Percentiles rank a stretch among this genome's conserved stretches.
These are phyloP conservation scores for Drosophila putrida DNA, from an alignment of 2,888 invertebrate genomes.

Conservation along the genomic window DNA sequence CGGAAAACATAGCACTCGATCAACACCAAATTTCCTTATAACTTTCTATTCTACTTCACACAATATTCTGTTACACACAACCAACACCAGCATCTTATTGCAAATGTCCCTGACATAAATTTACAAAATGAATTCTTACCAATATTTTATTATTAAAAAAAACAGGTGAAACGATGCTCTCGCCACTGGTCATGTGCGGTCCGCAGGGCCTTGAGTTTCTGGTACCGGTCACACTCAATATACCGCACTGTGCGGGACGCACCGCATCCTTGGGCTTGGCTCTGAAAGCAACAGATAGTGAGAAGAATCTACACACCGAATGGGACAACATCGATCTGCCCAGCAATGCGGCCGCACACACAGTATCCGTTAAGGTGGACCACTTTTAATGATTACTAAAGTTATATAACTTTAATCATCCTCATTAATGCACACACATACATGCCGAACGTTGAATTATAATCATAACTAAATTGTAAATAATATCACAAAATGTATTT, in stretches of 20 bases:
- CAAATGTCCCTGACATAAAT: neutral
- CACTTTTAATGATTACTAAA: slow-evolving; percentile 89
- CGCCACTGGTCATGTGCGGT: slow-evolving; percentile 98
- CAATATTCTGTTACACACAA: slow-evolving; percentile 26
- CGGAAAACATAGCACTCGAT: slow-evolving; percentile 23
- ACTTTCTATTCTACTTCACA: slow-evolving; percentile 3
- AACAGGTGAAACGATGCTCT: slow-evolving; percentile 96
- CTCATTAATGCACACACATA: slow-evolving; percentile 5
- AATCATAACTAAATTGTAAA: slow-evolving; percentile 62
- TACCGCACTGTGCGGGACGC: slow-evolving; percentile 94
- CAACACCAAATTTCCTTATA: slow-evolving; percentile 13
- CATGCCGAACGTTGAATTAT: slow-evolving; percentile 20
- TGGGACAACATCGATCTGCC: slow-evolving; percentile 95
- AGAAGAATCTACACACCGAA: slow-evolving; percentile 93
- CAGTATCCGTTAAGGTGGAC: slow-evolving; percentile 95
- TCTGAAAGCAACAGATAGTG: slow-evolving; percentile 92
- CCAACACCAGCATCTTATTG: slow-evolving; percentile 39
- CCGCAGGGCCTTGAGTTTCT: slow-evolving; percentile 96
- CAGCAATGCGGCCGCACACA: slow-evolving; percentile 93
- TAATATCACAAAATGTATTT: slow-evolving; percentile 48
- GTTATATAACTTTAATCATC: slow-evolving; percentile 34
- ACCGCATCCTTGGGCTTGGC: slow-evolving; percentile 91
- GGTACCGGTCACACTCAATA: slow-evolving; percentile 94
- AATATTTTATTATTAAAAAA: slow-evolving; percentile 1
- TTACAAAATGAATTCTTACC: slow-evolving; percentile 4